Conservation (phyloP, 2,113 vertebrate species). For the Brachyistius frenatus region DNA sequence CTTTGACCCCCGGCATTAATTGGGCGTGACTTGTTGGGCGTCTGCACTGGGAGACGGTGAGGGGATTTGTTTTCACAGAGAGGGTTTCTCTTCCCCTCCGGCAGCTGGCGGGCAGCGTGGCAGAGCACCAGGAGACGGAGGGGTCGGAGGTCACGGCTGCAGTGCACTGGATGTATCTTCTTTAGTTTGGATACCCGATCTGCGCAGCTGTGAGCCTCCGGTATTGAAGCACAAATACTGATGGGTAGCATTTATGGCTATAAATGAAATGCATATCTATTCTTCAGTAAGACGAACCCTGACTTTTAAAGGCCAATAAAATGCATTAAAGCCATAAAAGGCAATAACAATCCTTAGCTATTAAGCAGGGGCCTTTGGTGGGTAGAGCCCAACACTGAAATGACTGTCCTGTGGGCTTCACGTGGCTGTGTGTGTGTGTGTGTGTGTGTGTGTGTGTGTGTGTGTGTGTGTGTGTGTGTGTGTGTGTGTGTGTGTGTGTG, state of each 20-base stretch:
- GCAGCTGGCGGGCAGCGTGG: slow-evolving; percentile 50
- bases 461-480: slow-evolving; percentile 33
- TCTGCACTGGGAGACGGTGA: slow-evolving; percentile 29
- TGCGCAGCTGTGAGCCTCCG: slow-evolving; percentile 9
- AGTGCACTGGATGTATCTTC: slow-evolving; percentile 1
- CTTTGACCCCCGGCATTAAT: slow-evolving; percentile 76
- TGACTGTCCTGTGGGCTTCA: slow-evolving; percentile 32
- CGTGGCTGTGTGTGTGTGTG: slow-evolving; percentile 26
- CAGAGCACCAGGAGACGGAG: slow-evolving; percentile 9
- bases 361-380: slow-evolving; percentile 58
- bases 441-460: slow-evolving; percentile 37
- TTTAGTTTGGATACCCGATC: slow-evolving; percentile 6
- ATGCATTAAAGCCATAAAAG: slow-evolving; percentile 60
- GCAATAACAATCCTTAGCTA: slow-evolving; percentile 61
- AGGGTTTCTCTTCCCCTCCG: slow-evolving; percentile 34
- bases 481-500: slow-evolving; percentile 37
- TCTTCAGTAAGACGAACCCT: slow-evolving; percentile 48
- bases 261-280: slow-evolving; percentile 68
- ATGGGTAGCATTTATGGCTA: slow-evolving; percentile 44
- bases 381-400: slow-evolving; percentile 44
- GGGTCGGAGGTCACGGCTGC: slow-evolving; percentile 35
- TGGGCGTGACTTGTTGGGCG: slow-evolving; percentile 62
- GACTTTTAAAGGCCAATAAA: slow-evolving; percentile 55
- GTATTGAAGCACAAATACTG: slow-evolving; percentile 10
- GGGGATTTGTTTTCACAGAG: slow-evolving; percentile 21